Conservation (phyloP, 2,113 vertebrate genomes). For the Microcebus tavaratra region DNA sequence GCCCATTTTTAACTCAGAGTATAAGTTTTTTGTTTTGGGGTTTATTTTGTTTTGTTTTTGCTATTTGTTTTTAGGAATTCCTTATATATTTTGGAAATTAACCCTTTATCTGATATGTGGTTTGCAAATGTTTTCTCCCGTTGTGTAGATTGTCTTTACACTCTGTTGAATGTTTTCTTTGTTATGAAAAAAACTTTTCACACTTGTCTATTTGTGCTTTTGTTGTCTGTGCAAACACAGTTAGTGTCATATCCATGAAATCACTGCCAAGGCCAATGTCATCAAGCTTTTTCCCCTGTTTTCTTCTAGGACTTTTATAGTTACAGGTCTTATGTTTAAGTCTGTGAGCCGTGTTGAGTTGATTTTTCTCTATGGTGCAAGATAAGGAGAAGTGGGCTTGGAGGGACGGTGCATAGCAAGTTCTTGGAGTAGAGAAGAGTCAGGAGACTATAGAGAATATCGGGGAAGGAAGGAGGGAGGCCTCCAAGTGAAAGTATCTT, state of each 20-base stretch:
- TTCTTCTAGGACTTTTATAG: neutral
- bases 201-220: neutral
- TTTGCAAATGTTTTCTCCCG: neutral
- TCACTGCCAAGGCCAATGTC: neutral
- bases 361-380: neutral
- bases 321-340: neutral
- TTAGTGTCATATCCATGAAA: neutral
- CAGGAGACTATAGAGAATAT: fast-evolving
- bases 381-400: neutral
- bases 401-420: fast-evolving
- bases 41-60: neutral
- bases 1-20: neutral
- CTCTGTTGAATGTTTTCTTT: neutral
- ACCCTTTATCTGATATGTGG: neutral
- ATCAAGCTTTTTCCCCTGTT: neutral
- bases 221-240: neutral
- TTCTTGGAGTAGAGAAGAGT: neutral
- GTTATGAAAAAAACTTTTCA: too few species aligned
- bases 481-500: fast-evolving
- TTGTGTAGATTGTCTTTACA: neutral
- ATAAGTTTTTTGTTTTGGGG: neutral
- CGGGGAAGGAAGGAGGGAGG: neutral
- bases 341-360: neutral
- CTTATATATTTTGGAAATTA: neutral
- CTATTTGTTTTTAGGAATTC: neutral